Percentiles rank a stretch among this genome's conserved stretches.
Evolutionary conservation across 2,113 vertebrate genomes (phyloP).

Genomic region (Mandrillus leucophaeus): DNA sequence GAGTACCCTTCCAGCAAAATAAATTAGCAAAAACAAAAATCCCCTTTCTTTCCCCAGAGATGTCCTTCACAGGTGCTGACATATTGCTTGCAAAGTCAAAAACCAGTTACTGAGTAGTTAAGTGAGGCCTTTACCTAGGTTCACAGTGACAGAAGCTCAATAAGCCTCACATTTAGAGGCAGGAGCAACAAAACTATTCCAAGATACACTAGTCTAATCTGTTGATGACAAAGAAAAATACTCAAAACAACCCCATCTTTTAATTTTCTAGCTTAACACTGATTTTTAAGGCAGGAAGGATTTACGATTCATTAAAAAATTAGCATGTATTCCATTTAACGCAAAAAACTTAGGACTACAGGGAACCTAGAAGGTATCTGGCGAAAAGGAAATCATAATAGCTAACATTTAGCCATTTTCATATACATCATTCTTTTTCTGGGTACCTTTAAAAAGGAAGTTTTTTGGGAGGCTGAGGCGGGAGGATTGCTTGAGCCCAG

Average conservation of each 20-base stretch:
- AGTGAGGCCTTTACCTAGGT: background rate
- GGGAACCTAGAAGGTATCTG: background rate
- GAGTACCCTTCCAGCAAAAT: background rate
- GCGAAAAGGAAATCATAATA: background rate
- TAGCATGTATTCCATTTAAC: background rate
- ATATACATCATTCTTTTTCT: background rate
- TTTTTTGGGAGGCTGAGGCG: too few species aligned
- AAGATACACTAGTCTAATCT: background rate
- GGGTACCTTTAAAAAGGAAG: background rate
- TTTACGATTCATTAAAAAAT: background rate
- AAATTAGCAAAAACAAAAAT: background rate
- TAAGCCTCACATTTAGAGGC: background rate
- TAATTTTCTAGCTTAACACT: background rate
- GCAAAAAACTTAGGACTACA: background rate
- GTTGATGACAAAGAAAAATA: background rate
- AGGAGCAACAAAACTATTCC: background rate
- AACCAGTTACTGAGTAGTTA: background rate
- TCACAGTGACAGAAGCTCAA: background rate
- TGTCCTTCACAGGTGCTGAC: background rate
- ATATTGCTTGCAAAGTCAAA: background rate
- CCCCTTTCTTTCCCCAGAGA: background rate
- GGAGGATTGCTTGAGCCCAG: too few species aligned
- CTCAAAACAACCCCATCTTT: background rate
- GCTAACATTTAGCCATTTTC: background rate
- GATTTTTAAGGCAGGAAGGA: background rate